Percentiles rank a stretch among this genome's conserved stretches.
phyloP scores from a whole-genome alignment of 2,888 invertebrate genomes.

The Lepas anatifera region DNA sequence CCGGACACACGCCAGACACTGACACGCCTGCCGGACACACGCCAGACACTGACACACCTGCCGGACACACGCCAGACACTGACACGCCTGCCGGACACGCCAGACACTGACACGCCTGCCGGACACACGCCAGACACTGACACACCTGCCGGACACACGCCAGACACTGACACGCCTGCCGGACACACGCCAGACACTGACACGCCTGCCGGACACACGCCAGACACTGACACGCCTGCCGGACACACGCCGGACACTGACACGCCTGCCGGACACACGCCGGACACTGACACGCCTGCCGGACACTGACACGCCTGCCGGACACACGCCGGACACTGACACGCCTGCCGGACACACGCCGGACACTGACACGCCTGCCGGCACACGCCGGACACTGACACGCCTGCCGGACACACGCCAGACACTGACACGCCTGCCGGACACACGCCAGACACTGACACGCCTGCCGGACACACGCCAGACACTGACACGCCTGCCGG shows the following conservation, averaged over 20 bases:
- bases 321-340: slow-evolving; percentile 30
- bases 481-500: slow-evolving; percentile 40
- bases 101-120: slow-evolving; percentile 38
- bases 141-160: slow-evolving; percentile 36
- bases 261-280: slow-evolving; percentile 36
- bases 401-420: slow-evolving; percentile 33
- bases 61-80: background rate
- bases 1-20: background rate
- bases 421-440: slow-evolving; percentile 40
- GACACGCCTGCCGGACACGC: slow-evolving; percentile 37
- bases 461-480: slow-evolving; percentile 33
- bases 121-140: slow-evolving; percentile 26
- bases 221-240: slow-evolving; percentile 40
- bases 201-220: slow-evolving; percentile 36
- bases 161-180: slow-evolving; percentile 40
- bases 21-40: slow-evolving; percentile 37
- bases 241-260: slow-evolving; percentile 26
- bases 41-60: slow-evolving; percentile 40
- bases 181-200: slow-evolving; percentile 26
- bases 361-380: too few relatives aligned
- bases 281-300: too few relatives aligned
- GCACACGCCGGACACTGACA: slow-evolving; percentile 78
- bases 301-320: slow-evolving; percentile 41
- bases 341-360: slow-evolving; percentile 34
- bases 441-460: slow-evolving; percentile 32